Base-by-base conservation (phyloP, 2,888 invertebrate genomes). In the Meta bourneti region DNA sequence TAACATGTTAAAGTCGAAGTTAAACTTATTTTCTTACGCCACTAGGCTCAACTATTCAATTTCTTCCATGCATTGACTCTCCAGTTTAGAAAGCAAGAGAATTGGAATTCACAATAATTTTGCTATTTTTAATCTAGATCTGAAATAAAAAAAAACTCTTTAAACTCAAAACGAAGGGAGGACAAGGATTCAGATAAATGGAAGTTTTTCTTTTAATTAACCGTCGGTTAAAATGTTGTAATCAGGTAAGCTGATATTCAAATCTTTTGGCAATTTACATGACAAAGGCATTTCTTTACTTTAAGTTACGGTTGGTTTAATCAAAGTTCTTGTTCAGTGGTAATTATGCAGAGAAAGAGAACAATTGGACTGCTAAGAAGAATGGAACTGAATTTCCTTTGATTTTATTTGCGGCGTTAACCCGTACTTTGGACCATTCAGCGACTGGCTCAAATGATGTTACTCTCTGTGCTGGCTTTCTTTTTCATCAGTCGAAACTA, bases 211-310 rank as follows among this genome's bases (percentile, higher is more conserved):
- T 83, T 89, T 89, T 89, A 89, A 89, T 89, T 89, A 89, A 82
- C 83, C 20, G 78, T 83, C 77, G 78, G 71, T 78, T 89, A 83
- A 89, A 89, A 83, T 78, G 78, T 70, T 77, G 79, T 89, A 89
- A 89, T 71, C 89, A 89, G 89, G 89, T 89, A 89, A 83, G 83
- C 54, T 83, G 89, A 89, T 89, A 89, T 89, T 89, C 89, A 89
- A 89, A 89, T 89, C 89, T 82, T 89, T 89, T 78, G 83, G 89
- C 78, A 89, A 89, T 89, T 89, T 89, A 89, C 89, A 89, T 89
- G 89, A 89, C 89, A 89, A 89, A 89, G 69, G 71, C 52, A 83
- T 83, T 89, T 83, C 83, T 89, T 89, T 82, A 89, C 82, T 89
- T 82, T 77, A 78, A 83, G 89, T 89, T 83, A 89, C 89, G 89